Conservation (phyloP, 2,113 vertebrate species). For the Pyxicephalus adspersus region DNA sequence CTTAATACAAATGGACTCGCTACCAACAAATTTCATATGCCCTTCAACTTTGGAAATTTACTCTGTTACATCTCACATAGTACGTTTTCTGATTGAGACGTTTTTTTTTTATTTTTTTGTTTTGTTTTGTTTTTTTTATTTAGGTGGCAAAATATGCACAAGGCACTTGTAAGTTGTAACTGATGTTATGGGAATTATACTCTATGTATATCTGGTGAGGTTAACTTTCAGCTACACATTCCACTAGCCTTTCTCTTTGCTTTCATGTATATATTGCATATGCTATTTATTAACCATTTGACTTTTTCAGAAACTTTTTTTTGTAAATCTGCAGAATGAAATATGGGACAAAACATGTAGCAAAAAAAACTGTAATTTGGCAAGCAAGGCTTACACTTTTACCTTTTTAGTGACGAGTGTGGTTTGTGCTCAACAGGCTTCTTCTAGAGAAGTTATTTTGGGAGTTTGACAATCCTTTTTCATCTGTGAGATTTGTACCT, state of each 20-base stretch:
- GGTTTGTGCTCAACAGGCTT: no score
- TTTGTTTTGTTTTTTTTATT: not conserved
- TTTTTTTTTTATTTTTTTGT: no score
- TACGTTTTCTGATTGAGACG: not conserved
- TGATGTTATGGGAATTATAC: not conserved
- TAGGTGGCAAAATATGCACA: not conserved
- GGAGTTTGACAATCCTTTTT: no score
- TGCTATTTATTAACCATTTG: constrained; percentile 78
- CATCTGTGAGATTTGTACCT: constrained; percentile 43
- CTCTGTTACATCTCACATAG: constrained; percentile 3
- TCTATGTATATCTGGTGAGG: not conserved
- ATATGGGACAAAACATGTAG: not conserved
- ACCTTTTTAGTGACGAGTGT: no score
- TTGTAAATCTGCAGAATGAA: constrained; percentile 14
- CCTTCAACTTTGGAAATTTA: constrained; percentile 1
- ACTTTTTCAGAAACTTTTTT: constrained; percentile 61
- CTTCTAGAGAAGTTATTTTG: no score
- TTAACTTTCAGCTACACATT: constrained; percentile 57
- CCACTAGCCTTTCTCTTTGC: constrained; percentile 57
- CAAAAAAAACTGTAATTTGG: no score
- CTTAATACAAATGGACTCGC: not conserved
- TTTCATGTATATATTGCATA: constrained; percentile 72
- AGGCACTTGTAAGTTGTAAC: constrained; percentile 18
- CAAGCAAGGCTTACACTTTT: no score
- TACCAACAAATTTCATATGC: no score